Conservation (phyloP, 2,888 invertebrate genomes). For the Liposcelis brunnea region DNA sequence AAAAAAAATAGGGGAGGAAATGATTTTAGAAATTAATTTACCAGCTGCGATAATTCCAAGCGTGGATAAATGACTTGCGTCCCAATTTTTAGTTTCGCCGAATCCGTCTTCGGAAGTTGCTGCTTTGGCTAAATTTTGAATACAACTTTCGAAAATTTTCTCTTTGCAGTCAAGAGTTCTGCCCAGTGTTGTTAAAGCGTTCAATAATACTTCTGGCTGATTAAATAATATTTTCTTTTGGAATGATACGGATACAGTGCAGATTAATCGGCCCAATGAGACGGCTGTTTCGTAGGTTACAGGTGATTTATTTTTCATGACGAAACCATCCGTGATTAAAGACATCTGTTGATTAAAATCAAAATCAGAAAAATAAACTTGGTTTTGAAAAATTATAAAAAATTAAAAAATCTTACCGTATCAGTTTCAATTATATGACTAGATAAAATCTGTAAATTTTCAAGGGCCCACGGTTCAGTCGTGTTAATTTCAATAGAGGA, state of each 20-base stretch:
- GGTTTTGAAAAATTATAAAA: no score
- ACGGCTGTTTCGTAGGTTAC: slow-evolving; percentile 4
- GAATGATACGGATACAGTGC: slow-evolving; percentile 1
- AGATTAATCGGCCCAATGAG: slow-evolving; percentile 12
- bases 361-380: neutral
- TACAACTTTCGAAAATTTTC: slow-evolving; percentile 9
- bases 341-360: neutral
- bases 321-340: slow-evolving; percentile 1
- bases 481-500: neutral
- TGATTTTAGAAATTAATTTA: slow-evolving; percentile 4
- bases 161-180: slow-evolving; percentile 13
- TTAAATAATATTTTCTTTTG: neutral
- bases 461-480: slow-evolving; percentile 1
- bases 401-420: neutral
- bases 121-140: slow-evolving; percentile 12
- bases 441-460: neutral
- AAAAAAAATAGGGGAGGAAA: slow-evolving; percentile 25
- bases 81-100: slow-evolving; percentile 15
- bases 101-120: slow-evolving; percentile 14
- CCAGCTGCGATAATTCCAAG: slow-evolving; percentile 17
- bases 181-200: slow-evolving; percentile 12
- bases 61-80: slow-evolving; percentile 15
- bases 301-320: neutral
- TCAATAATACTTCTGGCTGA: slow-evolving; percentile 10
- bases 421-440: neutral